Evolutionary conservation across 2,797 vertebrate species (phyloP).

Genomic region (Phataginus tricuspis): DNA sequence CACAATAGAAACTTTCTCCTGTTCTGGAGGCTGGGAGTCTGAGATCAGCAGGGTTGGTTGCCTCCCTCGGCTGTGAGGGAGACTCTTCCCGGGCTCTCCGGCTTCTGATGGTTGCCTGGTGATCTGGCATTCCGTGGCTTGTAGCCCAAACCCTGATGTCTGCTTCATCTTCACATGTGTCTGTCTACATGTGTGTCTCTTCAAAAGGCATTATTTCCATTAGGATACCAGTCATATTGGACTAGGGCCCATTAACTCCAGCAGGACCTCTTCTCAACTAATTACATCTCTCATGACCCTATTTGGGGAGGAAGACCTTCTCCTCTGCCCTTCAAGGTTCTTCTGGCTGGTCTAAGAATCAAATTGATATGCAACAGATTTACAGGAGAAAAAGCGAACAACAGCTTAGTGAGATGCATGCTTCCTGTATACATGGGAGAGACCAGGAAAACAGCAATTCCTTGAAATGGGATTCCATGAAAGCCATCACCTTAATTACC

Average conservation of each 20-base stretch:
- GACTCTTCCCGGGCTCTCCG: fast-evolving
- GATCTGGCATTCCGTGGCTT: too few species aligned
- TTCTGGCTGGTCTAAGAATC: too few species aligned
- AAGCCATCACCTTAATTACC: too few species aligned
- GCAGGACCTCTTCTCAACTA: not conserved
- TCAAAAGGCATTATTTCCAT: not conserved
- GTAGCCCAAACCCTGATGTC: not conserved
- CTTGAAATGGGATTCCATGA: too few species aligned
- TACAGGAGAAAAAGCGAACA: too few species aligned
- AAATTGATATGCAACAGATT: too few species aligned
- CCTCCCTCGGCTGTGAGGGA: not conserved
- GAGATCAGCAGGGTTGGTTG: not conserved
- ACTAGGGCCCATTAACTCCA: not conserved
- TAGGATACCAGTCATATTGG: not conserved
- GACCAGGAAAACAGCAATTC: too few species aligned
- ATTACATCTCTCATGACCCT: too few species aligned
- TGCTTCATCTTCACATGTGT: fast-evolving
- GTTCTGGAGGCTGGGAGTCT: not conserved
- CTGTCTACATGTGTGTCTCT: too few species aligned
- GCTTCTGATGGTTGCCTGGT: not conserved
- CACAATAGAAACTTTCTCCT: fast-evolving
- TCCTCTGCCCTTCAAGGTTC: too few species aligned
- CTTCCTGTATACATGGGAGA: too few species aligned
- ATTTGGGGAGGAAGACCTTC: not conserved
- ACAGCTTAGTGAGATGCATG: too few species aligned